phyloP scores from a whole-genome alignment of 2,888 invertebrate genomes.

The Yponomeuta evonymella region DNA sequence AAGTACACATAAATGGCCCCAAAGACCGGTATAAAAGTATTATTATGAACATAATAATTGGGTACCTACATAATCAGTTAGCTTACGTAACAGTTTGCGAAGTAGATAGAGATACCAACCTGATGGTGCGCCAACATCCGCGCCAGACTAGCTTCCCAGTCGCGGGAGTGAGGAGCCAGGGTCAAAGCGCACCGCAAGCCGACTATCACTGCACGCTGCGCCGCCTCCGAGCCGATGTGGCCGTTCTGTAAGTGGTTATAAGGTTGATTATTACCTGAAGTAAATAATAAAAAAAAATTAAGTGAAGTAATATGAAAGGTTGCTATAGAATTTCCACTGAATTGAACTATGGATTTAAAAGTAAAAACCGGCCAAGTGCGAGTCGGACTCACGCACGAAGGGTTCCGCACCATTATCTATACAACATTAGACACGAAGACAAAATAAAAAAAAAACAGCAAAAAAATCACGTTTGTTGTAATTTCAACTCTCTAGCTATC shows the following conservation, averaged over 20 bases:
- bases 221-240: constrained; percentile 45
- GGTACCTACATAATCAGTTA: background rate
- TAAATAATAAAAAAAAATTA: too few species aligned
- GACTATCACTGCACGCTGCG: constrained; percentile 51
- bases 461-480: too few species aligned
- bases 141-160: constrained; percentile 55
- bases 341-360: too few species aligned
- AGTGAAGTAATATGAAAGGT: too few species aligned
- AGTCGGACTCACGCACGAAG: too few species aligned
- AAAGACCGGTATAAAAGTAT: background rate
- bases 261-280: background rate
- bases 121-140: constrained; percentile 61
- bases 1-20: too few species aligned
- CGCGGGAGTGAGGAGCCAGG: constrained; percentile 43
- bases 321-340: too few species aligned
- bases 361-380: too few species aligned
- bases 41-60: background rate
- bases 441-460: too few species aligned
- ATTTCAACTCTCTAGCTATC: too few species aligned
- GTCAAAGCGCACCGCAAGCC: constrained; percentile 50
- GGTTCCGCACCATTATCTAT: too few species aligned
- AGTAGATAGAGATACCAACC: constrained; percentile 29
- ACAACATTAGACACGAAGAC: too few species aligned
- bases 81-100: background rate
- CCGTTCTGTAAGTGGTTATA: constrained; percentile 42